Evolutionary conservation across 2,113 vertebrate genomes (phyloP).

Genomic region (Enhydra lutris): DNA sequence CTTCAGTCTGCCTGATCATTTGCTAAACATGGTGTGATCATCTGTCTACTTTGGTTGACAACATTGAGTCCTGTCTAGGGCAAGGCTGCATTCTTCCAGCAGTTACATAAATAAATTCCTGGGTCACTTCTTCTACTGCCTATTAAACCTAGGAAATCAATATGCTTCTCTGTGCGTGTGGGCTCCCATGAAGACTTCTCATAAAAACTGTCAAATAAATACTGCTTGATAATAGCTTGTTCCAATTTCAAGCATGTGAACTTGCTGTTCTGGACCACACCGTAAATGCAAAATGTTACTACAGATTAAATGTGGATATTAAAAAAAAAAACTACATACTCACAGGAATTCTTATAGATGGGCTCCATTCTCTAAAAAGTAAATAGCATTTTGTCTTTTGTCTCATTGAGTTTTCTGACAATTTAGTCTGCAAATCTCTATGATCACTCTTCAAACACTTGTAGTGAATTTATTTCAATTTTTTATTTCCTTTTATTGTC

Average conservation of each 20-base stretch:
- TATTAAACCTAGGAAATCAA: conserved; percentile 44
- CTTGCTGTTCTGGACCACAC: not conserved
- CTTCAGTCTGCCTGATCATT: not conserved
- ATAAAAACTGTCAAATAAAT: conserved; percentile 36
- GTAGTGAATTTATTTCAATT: not conserved
- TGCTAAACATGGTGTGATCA: conserved; percentile 30
- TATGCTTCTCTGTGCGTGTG: not conserved
- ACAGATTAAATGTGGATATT: not conserved
- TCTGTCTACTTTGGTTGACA: not conserved
- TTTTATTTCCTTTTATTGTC: not conserved
- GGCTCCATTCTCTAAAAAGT: not conserved
- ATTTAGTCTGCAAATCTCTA: not conserved
- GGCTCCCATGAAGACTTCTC: conserved; percentile 31
- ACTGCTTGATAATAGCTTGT: not conserved
- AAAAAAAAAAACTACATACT: not conserved
- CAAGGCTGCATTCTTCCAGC: not conserved
- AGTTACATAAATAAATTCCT: conserved; percentile 59
- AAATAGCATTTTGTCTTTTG: not conserved
- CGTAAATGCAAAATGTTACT: not conserved
- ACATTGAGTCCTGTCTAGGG: not conserved
- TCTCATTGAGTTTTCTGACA: not conserved
- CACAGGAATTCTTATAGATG: not conserved
- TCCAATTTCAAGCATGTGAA: not conserved
- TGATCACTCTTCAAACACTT: not conserved
- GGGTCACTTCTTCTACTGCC: not conserved